These are phyloP conservation scores for Molothrus ater DNA, from an alignment of 2,797 vertebrate species.

Conservation along the genomic window DNA sequence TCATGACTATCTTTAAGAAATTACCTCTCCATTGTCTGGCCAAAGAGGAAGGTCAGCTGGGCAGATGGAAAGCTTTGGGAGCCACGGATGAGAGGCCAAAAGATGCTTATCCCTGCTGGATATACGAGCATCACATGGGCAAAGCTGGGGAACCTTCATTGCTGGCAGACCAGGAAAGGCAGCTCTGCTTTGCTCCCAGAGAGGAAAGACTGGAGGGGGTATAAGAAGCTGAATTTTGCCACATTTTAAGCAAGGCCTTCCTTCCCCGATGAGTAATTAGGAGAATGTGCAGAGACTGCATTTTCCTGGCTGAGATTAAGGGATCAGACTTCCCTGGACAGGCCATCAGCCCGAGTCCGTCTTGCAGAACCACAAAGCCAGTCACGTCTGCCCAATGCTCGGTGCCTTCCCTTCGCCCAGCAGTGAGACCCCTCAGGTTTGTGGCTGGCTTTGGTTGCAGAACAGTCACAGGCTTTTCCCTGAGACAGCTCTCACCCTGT, in stretches of 20 bases:
- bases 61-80: not conserved
- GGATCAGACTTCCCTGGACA: not conserved
- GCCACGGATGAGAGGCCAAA: not conserved
- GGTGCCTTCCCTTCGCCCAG: fast-evolving
- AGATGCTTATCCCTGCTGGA: not conserved
- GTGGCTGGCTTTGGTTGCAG: not conserved
- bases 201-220: not conserved
- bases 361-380: not conserved
- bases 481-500: not conserved
- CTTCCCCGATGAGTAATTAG: not conserved
- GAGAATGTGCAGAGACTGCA: not conserved
- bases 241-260: not conserved
- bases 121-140: fast-evolving
- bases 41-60: not conserved
- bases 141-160: not conserved
- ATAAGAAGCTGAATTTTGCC: not conserved
- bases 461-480: not conserved
- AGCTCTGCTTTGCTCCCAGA: not conserved
- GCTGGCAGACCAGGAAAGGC: not conserved
- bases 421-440: not conserved
- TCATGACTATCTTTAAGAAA: not conserved
- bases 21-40: not conserved
- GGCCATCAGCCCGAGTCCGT: not conserved
- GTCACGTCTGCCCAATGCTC: fast-evolving
- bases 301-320: not conserved